Percentiles rank a stretch among this genome's conserved stretches.
Evolutionary conservation across 2,888 invertebrate genomes (phyloP).

Genomic region (Archips xylosteana): DNA sequence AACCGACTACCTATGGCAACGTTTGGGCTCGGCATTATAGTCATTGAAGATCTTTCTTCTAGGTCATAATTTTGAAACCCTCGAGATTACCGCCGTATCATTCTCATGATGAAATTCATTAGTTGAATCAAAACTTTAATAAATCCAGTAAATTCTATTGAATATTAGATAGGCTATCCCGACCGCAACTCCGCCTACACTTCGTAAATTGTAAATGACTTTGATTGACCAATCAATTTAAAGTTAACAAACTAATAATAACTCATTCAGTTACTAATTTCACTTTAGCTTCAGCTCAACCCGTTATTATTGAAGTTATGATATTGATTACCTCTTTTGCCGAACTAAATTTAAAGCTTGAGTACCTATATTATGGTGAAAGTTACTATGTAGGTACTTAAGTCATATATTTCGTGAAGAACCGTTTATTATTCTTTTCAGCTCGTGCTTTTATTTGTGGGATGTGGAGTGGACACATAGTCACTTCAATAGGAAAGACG

Average conservation of each 20-base stretch:
- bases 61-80: no score
- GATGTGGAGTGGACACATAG: no score
- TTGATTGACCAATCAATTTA: slow-evolving; percentile 25
- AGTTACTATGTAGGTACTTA: no score
- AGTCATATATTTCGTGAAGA: no score
- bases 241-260: slow-evolving; percentile 21
- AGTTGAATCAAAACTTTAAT: background rate
- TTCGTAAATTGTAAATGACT: slow-evolving; percentile 25
- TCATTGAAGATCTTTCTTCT: no score
- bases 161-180: slow-evolving; percentile 3
- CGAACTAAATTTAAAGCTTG: background rate
- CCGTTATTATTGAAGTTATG: background rate
- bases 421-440: no score
- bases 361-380: no score
- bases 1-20: no score
- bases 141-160: slow-evolving; percentile 9
- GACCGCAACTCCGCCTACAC: background rate
- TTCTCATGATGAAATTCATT: background rate
- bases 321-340: background rate
- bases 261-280: slow-evolving; percentile 15
- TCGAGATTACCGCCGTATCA: background rate
- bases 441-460: no score
- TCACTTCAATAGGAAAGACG: no score
- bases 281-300: background rate
- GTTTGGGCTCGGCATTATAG: no score